Percentiles rank a stretch among this genome's conserved stretches.
Conservation (phyloP, 2,888 invertebrate species). For the Uropetala carovei region DNA sequence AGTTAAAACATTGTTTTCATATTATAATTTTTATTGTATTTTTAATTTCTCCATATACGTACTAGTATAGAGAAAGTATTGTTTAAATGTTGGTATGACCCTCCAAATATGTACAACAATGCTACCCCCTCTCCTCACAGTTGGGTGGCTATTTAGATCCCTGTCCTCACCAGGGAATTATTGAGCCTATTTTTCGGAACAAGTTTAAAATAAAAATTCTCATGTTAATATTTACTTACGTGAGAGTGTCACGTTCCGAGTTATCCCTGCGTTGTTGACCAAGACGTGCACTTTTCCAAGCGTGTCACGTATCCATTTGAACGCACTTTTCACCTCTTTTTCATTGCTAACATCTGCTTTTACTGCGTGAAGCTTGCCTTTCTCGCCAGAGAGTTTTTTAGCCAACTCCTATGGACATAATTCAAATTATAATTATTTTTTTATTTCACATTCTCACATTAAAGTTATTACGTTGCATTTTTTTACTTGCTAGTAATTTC, state of each 20-base stretch:
- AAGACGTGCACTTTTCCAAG: slow-evolving; percentile 68
- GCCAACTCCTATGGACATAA: slow-evolving; percentile 75
- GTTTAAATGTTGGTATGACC: no score
- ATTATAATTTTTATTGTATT: no score
- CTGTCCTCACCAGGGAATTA: no score
- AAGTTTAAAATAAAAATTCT: no score
- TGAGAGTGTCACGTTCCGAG: slow-evolving; percentile 65
- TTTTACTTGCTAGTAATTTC: not conserved
- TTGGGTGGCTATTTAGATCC: no score
- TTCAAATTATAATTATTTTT: not conserved
- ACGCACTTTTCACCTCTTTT: slow-evolving; percentile 67
- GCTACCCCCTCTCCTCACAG: no score
- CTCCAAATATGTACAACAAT: no score
- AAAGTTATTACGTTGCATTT: not conserved
- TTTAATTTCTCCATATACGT: no score
- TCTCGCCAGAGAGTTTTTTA: slow-evolving; percentile 73
- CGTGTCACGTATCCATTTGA: slow-evolving; percentile 67
- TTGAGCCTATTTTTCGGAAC: no score
- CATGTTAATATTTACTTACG: slow-evolving; percentile 54
- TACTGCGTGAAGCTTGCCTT: slow-evolving; percentile 67
- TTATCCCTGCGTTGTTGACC: slow-evolving; percentile 69
- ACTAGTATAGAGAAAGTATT: no score
- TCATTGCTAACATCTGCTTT: slow-evolving; percentile 68
- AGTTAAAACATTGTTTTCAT: no score
- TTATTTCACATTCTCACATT: not conserved